These are phyloP conservation scores for Cloeon dipterum DNA, from an alignment of 2,888 invertebrate genomes.

Conservation along the genomic window DNA sequence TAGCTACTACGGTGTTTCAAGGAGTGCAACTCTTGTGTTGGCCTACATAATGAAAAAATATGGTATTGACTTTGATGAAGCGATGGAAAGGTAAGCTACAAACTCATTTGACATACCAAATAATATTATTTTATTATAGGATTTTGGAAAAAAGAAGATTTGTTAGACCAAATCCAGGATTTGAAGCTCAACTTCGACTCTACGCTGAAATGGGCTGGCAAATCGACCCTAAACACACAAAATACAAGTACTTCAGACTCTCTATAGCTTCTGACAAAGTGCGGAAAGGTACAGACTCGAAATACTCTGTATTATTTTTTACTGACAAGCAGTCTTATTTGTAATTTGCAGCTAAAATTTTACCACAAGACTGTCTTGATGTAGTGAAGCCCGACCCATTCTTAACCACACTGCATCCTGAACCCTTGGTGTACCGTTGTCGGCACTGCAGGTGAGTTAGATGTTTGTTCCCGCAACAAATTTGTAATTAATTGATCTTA, in stretches of 20 bases:
- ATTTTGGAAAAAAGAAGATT: slow-evolving; percentile 39
- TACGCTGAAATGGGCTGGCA: slow-evolving; percentile 55
- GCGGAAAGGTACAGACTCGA: slow-evolving; percentile 39
- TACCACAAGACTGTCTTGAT: slow-evolving; percentile 54
- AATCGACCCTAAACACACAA: slow-evolving; percentile 42
- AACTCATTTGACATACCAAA: background rate
- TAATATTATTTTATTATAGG: background rate
- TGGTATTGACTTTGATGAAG: slow-evolving; percentile 43
- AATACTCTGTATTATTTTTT: too few relatives aligned
- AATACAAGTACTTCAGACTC: slow-evolving; percentile 48
- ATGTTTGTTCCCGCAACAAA: background rate
- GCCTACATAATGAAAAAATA: slow-evolving; percentile 76
- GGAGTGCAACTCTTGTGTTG: slow-evolving; percentile 70
- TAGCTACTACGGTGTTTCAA: slow-evolving; percentile 73
- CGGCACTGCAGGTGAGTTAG: slow-evolving; percentile 37
- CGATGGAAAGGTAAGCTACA: slow-evolving; percentile 26
- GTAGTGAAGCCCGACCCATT: slow-evolving; percentile 63
- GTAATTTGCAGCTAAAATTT: slow-evolving; percentile 38
- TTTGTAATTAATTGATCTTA: slow-evolving; percentile 9
- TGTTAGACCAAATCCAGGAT: slow-evolving; percentile 60
- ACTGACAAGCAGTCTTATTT: slow-evolving; percentile 2
- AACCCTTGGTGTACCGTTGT: slow-evolving; percentile 66
- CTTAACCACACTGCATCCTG: slow-evolving; percentile 45
- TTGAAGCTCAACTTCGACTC: slow-evolving; percentile 50
- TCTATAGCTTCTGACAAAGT: slow-evolving; percentile 61